A percentile compares a stretch with the other conserved stretches of the same genome.
phyloP scores from a whole-genome alignment of 2,888 invertebrate genomes.

The Cosmia pyralina region DNA sequence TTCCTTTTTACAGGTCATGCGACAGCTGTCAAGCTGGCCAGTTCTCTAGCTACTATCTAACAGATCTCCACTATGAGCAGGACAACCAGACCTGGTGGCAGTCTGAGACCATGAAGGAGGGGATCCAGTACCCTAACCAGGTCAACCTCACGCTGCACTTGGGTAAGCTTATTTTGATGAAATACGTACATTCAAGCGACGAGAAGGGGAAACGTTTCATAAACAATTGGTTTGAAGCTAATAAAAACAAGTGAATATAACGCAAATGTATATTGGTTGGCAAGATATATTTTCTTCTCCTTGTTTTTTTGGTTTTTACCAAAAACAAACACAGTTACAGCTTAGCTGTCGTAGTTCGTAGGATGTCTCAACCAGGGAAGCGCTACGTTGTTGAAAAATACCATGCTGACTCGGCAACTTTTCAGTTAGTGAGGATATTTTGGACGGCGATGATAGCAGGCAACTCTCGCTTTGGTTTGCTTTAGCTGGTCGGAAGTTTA shows the following conservation, averaged over 20 bases:
- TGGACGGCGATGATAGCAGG: not conserved
- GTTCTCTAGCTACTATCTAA: conserved; percentile 92
- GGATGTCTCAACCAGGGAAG: no score
- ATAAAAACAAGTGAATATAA: no score
- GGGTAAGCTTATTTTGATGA: conserved; percentile 89
- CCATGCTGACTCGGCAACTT: not conserved
- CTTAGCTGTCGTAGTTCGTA: not conserved
- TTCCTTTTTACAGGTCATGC: conserved; percentile 92
- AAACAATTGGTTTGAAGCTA: no score
- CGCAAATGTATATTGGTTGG: no score
- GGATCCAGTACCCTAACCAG: conserved; percentile 96
- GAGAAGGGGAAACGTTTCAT: not conserved
- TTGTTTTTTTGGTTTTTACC: not conserved
- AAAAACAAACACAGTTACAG: not conserved
- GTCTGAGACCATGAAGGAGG: conserved; percentile 99
- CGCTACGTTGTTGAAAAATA: not conserved
- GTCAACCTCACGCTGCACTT: conserved; percentile 98
- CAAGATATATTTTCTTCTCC: not conserved
- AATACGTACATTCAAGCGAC: not conserved
- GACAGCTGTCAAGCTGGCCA: conserved; percentile 93
- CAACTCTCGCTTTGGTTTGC: not conserved
- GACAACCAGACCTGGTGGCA: conserved; percentile 99
- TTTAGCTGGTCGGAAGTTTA: not conserved
- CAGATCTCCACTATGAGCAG: conserved; percentile 97
- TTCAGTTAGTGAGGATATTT: not conserved